Base-by-base conservation (phyloP, 2,797 vertebrate species). In the Sebastes aleutianus region DNA sequence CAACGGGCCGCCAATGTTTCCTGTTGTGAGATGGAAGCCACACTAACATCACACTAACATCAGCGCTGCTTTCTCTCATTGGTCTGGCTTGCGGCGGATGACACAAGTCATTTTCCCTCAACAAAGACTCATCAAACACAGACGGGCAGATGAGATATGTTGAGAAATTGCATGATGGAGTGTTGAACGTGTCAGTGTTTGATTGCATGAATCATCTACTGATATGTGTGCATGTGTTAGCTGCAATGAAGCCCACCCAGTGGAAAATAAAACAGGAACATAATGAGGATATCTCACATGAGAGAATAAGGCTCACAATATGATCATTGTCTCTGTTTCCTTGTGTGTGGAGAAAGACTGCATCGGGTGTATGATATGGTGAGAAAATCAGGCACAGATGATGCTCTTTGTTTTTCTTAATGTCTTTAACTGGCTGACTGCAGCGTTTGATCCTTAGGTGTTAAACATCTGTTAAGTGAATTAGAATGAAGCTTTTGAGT, bases 21-120 rank as follows among this genome's bases (percentile, higher is more conserved):
- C 89, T 86, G 85, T 79, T 85, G 89, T 73, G 84, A 89, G 85
- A 87, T 83, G 65, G 85, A 86, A 89, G 81, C 31, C 70, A 24
- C 65, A 13, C 63, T 53, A 70, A 54, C 78, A 59, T 74, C 82
- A 62, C 68, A n/a, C 64, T 10, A 1, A 1, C 36, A 2, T 54
- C 32, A 9, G 53, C 57, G 74, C 72, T 79, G 70, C 63, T 85
- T 72, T 66, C 29, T 72, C 47, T 80, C 36, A 8, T 10, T 18
- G 69, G 63, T 81, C 70, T 47, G 66, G 64, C 47, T 76, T 62
- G 31, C 14, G 24, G 57, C 50, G 31, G 73, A 63, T 80, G 85
- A 78, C 83, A 78, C 68, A 47, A 59, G 47, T 56, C 6, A 0
- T 68, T 78, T 76, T 62, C 54, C n/a, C 5, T 16, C 7, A 26